A percentile compares a stretch with the other conserved stretches of the same genome.
These are phyloP conservation scores for Portunus trituberculatus DNA, from an alignment of 1,140 invertebrate species.

Conservation along the genomic window DNA sequence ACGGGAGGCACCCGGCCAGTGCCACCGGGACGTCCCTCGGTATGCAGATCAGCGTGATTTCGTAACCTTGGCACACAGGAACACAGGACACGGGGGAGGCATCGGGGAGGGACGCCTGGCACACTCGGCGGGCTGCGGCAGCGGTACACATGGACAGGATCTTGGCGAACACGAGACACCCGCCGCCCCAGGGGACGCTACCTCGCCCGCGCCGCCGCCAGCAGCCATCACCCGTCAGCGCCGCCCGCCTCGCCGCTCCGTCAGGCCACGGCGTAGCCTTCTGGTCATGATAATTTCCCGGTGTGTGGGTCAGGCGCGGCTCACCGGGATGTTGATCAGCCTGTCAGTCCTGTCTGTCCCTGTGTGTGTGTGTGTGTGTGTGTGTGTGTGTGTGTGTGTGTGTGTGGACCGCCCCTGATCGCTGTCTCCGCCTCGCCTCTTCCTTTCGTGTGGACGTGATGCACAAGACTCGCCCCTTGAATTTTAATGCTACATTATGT, in stretches of 20 bases:
- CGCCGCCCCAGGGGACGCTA: background rate
- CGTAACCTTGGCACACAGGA: constrained; percentile 17
- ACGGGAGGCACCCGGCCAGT: background rate
- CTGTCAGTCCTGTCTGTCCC: background rate
- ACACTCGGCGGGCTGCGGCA: background rate
- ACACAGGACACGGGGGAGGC: background rate
- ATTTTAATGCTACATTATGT: constrained; percentile 24
- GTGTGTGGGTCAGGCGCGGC: background rate
- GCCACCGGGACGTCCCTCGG: background rate
- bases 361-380: background rate
- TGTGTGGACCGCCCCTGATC: background rate
- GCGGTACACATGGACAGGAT: background rate
- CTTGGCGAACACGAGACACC: background rate
- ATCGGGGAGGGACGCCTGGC: background rate
- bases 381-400: constrained; percentile 14
- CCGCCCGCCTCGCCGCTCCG: background rate
- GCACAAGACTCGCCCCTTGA: background rate
- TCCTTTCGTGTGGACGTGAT: background rate
- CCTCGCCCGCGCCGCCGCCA: background rate
- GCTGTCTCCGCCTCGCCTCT: constrained; percentile 7
- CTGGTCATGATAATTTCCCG: background rate
- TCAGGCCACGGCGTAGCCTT: background rate
- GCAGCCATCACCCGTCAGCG: background rate
- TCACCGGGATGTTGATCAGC: background rate
- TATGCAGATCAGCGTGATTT: background rate